phyloP scores from a whole-genome alignment of 2,888 invertebrate genomes.

The Netelia fuscicornis region DNA sequence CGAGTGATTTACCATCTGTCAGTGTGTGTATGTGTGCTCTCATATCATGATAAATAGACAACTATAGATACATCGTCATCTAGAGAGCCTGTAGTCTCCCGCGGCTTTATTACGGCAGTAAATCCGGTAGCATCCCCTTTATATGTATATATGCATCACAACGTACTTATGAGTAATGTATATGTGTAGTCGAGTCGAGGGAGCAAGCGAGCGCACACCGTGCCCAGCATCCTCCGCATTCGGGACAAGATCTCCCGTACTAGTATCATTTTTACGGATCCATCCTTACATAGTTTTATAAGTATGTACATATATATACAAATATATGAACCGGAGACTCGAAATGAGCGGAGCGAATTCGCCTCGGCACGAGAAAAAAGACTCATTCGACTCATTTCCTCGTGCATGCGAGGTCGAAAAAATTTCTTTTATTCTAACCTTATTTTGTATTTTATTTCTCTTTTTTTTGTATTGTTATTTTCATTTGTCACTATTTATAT shows the following conservation, averaged over 20 bases:
- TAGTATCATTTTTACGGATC: conserved; percentile 26
- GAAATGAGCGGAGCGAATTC: neutral
- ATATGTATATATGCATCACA: conserved; percentile 14
- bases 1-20: conserved; percentile 49
- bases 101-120: conserved; percentile 68
- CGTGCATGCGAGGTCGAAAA: conserved; percentile 1
- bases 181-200: neutral
- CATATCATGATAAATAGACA: neutral
- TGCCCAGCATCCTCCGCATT: conserved; percentile 35
- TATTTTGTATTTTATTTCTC: conserved; percentile 7
- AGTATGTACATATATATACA: neutral
- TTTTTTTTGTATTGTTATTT: neutral
- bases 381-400: neutral
- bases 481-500: neutral
- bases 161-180: neutral
- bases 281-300: neutral
- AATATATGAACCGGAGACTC: conserved; percentile 17
- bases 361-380: neutral
- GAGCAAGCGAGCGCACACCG: conserved; percentile 12
- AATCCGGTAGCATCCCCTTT: conserved; percentile 67
- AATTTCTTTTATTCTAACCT: no score
- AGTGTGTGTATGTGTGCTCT: conserved; percentile 9
- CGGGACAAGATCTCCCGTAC: conserved; percentile 31
- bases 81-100: conserved; percentile 46
- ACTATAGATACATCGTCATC: conserved; percentile 49